Base-by-base conservation (phyloP, 1,140 invertebrate species). In the Ladona fulva region DNA sequence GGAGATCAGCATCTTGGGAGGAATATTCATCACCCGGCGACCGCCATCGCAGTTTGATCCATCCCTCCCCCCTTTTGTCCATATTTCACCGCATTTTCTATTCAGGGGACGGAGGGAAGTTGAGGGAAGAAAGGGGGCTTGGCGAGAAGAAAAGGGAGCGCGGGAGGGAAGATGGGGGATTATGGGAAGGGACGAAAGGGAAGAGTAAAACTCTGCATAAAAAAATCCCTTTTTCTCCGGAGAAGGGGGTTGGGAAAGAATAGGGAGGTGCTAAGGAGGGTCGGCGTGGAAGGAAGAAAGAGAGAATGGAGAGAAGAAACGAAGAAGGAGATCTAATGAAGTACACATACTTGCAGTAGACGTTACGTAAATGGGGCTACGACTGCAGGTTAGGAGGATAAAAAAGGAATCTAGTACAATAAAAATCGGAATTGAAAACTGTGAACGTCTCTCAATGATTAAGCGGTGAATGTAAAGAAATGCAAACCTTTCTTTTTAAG, bases 1-100 rank as follows among this genome's bases (percentile, higher is more conserved):
- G 10, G 44, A 52, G 44, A 52, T 52, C 10, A 52, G 44, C 44
- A 22, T 66, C 52, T 66, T 12, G n/a, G 16, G 52, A 37, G 29
- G 29, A 37, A 66, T 66, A 66, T 66, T 66, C 52, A 66, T 66
- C 52, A 19, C 52, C 52, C n/a, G n/a, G n/a, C n/a, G n/a, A 12
- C 52, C 52, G 16, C 14, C 52, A 12, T 22, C 52, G n/a, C 52
- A 19, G 52, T 22, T 66, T 22, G n/a, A 66, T 22, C 52, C n/a
- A 16, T 52, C 19, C 44, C 44, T 52, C 52, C 52, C 52, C 52
- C 3, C 14, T 66, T 66, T 66, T 66, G 52, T 22, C 52, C 52
- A 66, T 66, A 66, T 66, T 66, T 66, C 52, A 66, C 52, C 52
- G 52, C 52, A 66, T 66, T 66, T 66, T 66, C 52, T 66, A 66